Conservation (phyloP, 2,888 invertebrate genomes). For the Trissolcus japonicus region DNA sequence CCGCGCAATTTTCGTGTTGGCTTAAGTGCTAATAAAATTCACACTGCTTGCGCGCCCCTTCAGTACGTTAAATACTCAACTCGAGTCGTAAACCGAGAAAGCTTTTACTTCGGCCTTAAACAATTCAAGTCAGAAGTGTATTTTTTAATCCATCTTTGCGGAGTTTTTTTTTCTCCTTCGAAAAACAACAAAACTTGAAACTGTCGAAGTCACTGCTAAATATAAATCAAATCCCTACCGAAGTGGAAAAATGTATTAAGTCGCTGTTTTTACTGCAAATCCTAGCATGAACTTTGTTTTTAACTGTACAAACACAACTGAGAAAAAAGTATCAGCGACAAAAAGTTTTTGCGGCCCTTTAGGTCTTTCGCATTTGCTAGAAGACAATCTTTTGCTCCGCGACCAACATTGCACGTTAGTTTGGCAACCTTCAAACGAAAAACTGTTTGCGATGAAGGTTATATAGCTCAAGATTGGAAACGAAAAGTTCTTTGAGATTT, state of each 20-base stretch:
- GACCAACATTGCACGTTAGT: not conserved
- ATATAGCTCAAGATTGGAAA: too few species aligned
- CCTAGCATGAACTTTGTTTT: conserved; percentile 13
- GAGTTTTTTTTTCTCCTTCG: not conserved
- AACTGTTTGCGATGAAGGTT: too few species aligned
- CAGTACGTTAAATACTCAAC: conserved; percentile 16
- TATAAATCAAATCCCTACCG: conserved; percentile 9
- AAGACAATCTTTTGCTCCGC: not conserved
- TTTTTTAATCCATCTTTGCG: not conserved
- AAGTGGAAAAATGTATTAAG: conserved; percentile 12
- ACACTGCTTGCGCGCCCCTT: conserved; percentile 3
- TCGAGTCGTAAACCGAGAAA: conserved; percentile 19
- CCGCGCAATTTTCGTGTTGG: conserved; percentile 20
- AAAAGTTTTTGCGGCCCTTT: not conserved
- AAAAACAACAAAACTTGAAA: too few species aligned
- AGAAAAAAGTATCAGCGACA: not conserved
- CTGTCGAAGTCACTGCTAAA: conserved; percentile 1
- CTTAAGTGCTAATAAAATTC: conserved; percentile 25
- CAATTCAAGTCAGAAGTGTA: conserved; percentile 8
- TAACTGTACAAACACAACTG: conserved; percentile 4
- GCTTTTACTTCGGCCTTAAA: conserved; percentile 23
- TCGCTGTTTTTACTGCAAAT: conserved; percentile 12
- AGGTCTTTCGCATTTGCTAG: not conserved
- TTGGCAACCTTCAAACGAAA: not conserved
- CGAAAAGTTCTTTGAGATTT: too few species aligned